These are phyloP conservation scores for Dynastes hyllus DNA, from an alignment of 2,888 invertebrate species.

Conservation along the genomic window DNA sequence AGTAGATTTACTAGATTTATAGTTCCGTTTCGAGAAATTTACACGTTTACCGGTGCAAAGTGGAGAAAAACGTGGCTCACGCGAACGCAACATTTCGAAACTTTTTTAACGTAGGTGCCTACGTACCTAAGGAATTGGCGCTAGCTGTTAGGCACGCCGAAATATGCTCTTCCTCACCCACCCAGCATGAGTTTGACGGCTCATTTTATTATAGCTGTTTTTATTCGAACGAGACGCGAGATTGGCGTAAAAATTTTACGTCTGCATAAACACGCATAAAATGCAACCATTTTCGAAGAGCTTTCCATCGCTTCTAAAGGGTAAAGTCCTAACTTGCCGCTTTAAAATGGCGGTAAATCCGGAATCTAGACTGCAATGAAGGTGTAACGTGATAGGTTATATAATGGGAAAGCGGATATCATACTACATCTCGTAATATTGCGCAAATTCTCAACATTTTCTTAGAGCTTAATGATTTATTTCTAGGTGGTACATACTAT, in stretches of 20 bases:
- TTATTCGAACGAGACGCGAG: not conserved
- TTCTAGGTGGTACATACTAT: no score
- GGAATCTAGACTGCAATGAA: no score
- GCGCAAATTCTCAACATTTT: no score
- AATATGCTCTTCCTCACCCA: not conserved
- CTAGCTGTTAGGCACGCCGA: not conserved
- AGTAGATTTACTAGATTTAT: constrained; percentile 25
- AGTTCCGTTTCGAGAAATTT: constrained; percentile 37
- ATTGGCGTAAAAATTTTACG: not conserved
- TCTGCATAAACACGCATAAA: constrained; percentile 8
- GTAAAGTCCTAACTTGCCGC: no score
- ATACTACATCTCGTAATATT: no score
- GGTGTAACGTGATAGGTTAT: no score
- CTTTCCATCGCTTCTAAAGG: no score
- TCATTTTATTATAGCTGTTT: not conserved
- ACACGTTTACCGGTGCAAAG: not conserved
- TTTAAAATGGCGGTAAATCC: no score
- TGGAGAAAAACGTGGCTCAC: not conserved
- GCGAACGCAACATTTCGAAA: constrained; percentile 5
- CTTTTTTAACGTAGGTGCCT: no score
- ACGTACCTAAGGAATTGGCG: not conserved
- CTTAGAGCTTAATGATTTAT: no score
- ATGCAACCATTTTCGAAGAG: not conserved
- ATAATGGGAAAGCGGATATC: no score
- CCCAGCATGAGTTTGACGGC: not conserved